Evolutionary conservation across 2,113 vertebrate genomes (phyloP).

Genomic region (Orthochromis malagaraziensis): DNA sequence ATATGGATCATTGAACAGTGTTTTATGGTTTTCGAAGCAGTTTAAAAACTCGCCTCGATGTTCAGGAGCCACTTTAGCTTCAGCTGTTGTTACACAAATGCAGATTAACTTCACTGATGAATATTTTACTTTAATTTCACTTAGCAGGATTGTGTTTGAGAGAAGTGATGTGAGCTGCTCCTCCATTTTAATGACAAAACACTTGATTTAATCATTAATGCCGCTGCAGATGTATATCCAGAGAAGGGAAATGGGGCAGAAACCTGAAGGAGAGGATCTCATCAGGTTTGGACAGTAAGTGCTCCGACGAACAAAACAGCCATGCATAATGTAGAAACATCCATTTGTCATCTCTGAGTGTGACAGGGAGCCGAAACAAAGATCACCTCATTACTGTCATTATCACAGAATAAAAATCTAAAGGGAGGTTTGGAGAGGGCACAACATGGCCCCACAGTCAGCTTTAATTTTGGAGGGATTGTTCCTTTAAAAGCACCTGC

Average conservation of each 20-base stretch:
- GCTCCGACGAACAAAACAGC: constrained; percentile 28
- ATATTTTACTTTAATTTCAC: constrained; percentile 33
- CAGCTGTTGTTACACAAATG: neutral
- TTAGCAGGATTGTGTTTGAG: neutral
- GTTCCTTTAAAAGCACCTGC: neutral
- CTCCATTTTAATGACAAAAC: constrained; percentile 36
- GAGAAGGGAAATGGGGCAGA: constrained; percentile 31
- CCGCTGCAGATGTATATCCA: neutral
- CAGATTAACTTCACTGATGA: neutral
- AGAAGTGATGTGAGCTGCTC: neutral
- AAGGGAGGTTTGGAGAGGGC: neutral
- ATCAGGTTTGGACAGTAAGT: neutral
- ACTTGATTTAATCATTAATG: constrained; percentile 42
- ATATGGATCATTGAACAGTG: neutral
- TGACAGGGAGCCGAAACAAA: neutral
- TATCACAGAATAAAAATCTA: neutral
- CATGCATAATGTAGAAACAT: constrained; percentile 35
- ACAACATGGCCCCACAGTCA: neutral
- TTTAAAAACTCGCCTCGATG: neutral
- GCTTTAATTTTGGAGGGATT: neutral
- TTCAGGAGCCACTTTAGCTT: neutral
- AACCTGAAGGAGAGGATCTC: constrained; percentile 18
- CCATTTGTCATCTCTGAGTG: neutral
- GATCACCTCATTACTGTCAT: neutral
- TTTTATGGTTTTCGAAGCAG: neutral